Base-by-base conservation (phyloP, 2,113 vertebrate species). In the Piaya cayana region DNA sequence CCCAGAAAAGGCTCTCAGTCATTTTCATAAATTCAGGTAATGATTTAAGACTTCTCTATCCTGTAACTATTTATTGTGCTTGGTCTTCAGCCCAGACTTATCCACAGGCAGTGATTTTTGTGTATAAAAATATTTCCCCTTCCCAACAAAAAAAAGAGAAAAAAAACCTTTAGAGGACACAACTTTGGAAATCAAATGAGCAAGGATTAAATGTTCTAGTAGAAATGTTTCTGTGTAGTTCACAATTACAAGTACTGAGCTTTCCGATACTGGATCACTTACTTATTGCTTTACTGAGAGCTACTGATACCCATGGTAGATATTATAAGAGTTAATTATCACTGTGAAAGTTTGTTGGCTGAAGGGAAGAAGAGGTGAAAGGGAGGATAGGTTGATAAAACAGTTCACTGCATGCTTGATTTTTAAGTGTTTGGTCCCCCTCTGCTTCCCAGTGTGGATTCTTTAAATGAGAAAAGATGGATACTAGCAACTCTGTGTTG, bases 41-140 rank as follows among this genome's bases (percentile, higher is more conserved):
- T 0, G 2, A 60, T 86, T 91, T 86, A 83, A 95, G 63, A 34
- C 67, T 93, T 37, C 18, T 94, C 43, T 78, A 26, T 75, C 64
- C 58, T 86, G 58, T 64, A 94, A 34, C 80, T 69, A 53, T 95
- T 90, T 92, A 50, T 83, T 52, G 67, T 67, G 80, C 13, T 76
- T 93, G 87, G 78, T 95, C 81, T 95, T 85, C 84, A 85, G 93
- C 89, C 93, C 86, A 92, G 82, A 90, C 70, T 85, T 92, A 70
- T 92, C 91, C 55, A 82, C 78, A 87, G 94, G 81, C 71, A 2
- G 64, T 90, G 47, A 80, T 92, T 96, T 92, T 67, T 90, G 60
- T 18, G 37, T 78, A 37, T 70, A 78, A 64, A 94, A 95, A 78
- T 59, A 93, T 68, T 92, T 93, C 70, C 36, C 90, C 45, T 85